phyloP scores from a whole-genome alignment of 2,113 vertebrate genomes.

The Chaenocephalus aceratus region DNA sequence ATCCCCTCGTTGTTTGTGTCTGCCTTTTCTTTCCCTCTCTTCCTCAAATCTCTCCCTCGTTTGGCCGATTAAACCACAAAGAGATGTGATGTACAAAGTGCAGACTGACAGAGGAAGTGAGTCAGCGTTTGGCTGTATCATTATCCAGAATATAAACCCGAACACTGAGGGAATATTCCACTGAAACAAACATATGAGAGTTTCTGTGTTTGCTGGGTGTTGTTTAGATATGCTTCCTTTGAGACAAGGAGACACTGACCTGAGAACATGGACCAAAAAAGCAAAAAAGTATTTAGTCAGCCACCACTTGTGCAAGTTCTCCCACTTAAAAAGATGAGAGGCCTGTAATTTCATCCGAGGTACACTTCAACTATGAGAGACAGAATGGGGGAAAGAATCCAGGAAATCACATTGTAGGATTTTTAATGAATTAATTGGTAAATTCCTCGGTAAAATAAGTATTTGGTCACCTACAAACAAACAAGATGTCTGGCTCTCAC shows the following conservation, averaged over 20 bases:
- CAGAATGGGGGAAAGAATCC: too few species aligned
- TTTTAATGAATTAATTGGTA: too few species aligned
- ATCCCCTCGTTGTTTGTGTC: neutral
- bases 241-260: neutral
- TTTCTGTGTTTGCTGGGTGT: neutral
- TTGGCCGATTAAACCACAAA: conserved; percentile 60
- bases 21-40: neutral
- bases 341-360: too few species aligned
- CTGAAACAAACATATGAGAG: neutral
- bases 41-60: conserved; percentile 28
- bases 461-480: too few species aligned
- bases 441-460: too few species aligned
- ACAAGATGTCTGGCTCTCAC: too few species aligned
- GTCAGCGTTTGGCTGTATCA: conserved; percentile 60
- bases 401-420: too few species aligned
- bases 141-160: conserved; percentile 31
- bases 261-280: neutral
- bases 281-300: too few species aligned
- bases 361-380: too few species aligned
- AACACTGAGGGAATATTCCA: conserved; percentile 10
- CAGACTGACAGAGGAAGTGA: conserved; percentile 63
- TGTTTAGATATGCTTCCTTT: conserved; percentile 5
- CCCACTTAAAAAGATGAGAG: too few species aligned
- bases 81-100: conserved; percentile 51
- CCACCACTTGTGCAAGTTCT: too few species aligned